A percentile compares a stretch with the other conserved stretches of the same genome.
Evolutionary conservation across 2,797 vertebrate genomes (phyloP).

Genomic region (Botia almorhae): DNA sequence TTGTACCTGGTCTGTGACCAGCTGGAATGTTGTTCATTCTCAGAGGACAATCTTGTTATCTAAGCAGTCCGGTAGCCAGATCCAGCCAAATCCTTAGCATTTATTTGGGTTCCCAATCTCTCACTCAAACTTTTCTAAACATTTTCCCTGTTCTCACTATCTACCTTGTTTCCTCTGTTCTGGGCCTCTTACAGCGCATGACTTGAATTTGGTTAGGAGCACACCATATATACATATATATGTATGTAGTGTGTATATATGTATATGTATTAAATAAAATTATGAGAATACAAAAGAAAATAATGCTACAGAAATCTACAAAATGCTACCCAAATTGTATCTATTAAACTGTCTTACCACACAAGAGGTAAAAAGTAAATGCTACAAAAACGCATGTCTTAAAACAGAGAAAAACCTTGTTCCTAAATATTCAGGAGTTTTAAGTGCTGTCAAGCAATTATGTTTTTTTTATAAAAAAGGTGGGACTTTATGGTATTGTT

Average conservation of each 20-base stretch:
- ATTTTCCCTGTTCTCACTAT: conserved; percentile 62
- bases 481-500: conserved; percentile 48
- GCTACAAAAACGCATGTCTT: conserved; percentile 24
- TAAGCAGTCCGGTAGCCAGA: conserved; percentile 66
- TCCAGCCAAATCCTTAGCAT: conserved; percentile 49
- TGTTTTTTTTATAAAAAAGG: conserved; percentile 69
- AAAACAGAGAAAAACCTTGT: conserved; percentile 10
- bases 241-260: conserved; percentile 18
- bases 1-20: conserved; percentile 34
- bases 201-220: conserved; percentile 93
- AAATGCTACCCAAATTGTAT: not conserved
- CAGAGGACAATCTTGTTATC: conserved; percentile 89
- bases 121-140: conserved; percentile 65
- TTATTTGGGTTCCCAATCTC: conserved; percentile 22
- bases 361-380: conserved; percentile 5
- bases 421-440: conserved; percentile 18
- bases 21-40: conserved; percentile 66
- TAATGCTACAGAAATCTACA: not conserved
- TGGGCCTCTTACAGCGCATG: conserved; percentile 80
- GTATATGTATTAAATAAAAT: conserved; percentile 29
- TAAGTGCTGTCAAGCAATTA: conserved; percentile 53
- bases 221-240: conserved; percentile 30
- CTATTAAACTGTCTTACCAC: not conserved
- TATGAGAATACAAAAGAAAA: conserved; percentile 15
- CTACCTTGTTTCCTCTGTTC: not conserved